Conservation (phyloP, 2,797 vertebrate genomes). For the Phylloscopus collybita region DNA sequence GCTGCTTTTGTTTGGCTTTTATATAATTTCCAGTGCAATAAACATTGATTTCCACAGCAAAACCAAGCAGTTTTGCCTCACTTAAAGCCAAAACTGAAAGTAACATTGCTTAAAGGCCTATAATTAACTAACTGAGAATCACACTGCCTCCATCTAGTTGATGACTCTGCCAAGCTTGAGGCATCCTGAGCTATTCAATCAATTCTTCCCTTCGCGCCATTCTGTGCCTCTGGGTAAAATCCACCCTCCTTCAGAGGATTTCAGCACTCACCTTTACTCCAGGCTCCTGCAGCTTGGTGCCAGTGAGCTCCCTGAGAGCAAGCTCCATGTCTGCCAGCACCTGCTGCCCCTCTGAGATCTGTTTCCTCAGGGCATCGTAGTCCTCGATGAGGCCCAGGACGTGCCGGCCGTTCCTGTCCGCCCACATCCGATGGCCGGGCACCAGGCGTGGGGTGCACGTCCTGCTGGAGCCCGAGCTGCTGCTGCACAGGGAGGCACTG, state of each 20-base stretch:
- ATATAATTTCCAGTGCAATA: neutral
- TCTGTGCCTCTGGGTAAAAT: neutral
- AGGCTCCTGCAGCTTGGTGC: conserved; percentile 10
- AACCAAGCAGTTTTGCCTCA: neutral
- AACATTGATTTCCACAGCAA: neutral
- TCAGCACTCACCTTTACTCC: conserved; percentile 50
- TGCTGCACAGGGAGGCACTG: conserved; percentile 70
- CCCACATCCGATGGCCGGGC: conserved; percentile 86
- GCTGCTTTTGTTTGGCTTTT: neutral
- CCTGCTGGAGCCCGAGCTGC: conserved; percentile 74
- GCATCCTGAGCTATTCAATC: neutral
- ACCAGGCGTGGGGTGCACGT: conserved; percentile 75
- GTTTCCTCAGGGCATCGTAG: conserved; percentile 87
- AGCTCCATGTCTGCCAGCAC: conserved; percentile 80
- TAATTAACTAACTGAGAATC: neutral
- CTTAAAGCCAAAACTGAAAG: neutral
- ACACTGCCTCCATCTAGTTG: neutral
- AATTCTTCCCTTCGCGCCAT: neutral
- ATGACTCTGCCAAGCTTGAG: neutral
- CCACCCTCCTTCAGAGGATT: neutral
- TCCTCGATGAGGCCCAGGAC: conserved; percentile 90
- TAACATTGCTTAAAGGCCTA: neutral
- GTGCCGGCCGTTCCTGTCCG: conserved; percentile 82
- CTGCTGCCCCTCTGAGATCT: conserved; percentile 84
- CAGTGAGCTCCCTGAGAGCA: conserved; percentile 73